These are phyloP conservation scores for Drosophila yakuba DNA, from an alignment of 1,140 invertebrate species.

Conservation along the genomic window DNA sequence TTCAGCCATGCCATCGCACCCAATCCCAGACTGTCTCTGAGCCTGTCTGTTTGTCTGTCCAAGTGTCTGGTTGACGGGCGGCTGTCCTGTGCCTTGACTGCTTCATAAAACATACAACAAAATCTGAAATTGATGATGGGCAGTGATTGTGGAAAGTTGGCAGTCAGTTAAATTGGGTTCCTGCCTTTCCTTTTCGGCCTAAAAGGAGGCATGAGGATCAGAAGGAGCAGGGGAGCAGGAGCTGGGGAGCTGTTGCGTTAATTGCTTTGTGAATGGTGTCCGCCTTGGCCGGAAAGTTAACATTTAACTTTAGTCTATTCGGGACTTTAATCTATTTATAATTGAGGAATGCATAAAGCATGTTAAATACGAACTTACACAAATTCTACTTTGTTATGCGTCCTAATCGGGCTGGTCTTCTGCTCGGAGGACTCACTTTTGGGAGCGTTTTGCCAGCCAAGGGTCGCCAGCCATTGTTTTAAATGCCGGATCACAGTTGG, in stretches of 20 bases:
- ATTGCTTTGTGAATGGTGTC: constrained; percentile 83
- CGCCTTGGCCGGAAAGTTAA: constrained; percentile 80
- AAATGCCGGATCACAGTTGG: constrained; percentile 65
- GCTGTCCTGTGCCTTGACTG: constrained; percentile 55
- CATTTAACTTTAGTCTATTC: constrained; percentile 83
- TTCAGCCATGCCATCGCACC: neutral
- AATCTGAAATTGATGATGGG: constrained; percentile 83
- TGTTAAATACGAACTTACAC: constrained; percentile 83
- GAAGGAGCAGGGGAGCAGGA: neutral
- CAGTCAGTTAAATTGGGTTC: constrained; percentile 82
- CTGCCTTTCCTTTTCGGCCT: constrained; percentile 47
- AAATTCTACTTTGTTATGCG: constrained; percentile 82
- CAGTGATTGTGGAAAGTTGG: constrained; percentile 82
- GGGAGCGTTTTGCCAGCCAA: constrained; percentile 33
- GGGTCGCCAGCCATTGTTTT: constrained; percentile 66
- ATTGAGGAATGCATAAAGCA: constrained; percentile 82
- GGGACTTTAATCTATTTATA: constrained; percentile 82
- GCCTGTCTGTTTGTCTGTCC: constrained; percentile 49
- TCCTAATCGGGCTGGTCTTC: constrained; percentile 66
- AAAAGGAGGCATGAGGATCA: neutral
- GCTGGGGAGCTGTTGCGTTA: constrained; percentile 55
- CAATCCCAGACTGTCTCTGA: constrained; percentile 35
- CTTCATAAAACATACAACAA: constrained; percentile 82
- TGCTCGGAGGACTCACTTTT: constrained; percentile 45
- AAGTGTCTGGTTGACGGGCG: constrained; percentile 51